Evolutionary conservation across 2,797 vertebrate species (phyloP).

Genomic region (Sebastiscus tertius): DNA sequence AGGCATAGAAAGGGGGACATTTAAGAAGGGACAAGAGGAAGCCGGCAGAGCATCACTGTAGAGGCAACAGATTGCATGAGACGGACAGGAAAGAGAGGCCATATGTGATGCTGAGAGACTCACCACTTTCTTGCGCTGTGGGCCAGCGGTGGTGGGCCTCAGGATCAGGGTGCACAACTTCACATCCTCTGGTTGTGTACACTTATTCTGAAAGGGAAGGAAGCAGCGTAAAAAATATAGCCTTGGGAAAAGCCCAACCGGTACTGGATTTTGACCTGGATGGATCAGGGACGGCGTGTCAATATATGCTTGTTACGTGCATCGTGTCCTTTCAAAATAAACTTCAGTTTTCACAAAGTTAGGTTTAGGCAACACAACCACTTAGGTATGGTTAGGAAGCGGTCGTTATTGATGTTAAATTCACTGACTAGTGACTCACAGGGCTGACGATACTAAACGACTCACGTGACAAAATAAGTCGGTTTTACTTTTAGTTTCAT

Average conservation of each 20-base stretch:
- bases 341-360: too few relatives aligned
- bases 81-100: neutral
- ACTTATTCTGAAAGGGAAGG: conserved; percentile 76
- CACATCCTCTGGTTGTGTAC: conserved; percentile 85
- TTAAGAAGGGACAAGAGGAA: neutral
- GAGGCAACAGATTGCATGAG: neutral
- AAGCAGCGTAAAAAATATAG: neutral
- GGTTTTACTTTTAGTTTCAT: too few relatives aligned
- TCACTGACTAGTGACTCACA: too few relatives aligned
- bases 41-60: neutral
- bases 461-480: too few relatives aligned
- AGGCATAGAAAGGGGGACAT: neutral
- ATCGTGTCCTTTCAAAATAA: too few relatives aligned
- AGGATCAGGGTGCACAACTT: conserved; percentile 82
- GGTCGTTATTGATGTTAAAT: too few relatives aligned
- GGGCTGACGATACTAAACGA: too few relatives aligned
- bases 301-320: too few relatives aligned
- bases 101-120: conserved; percentile 19
- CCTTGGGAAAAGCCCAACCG: neutral
- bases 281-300: too few relatives aligned
- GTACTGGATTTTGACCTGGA: neutral
- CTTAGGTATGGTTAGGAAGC: too few relatives aligned
- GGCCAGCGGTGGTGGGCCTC: conserved; percentile 66
- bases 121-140: conserved; percentile 83
- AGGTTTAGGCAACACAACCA: too few relatives aligned